Conservation (phyloP, 2,888 invertebrate species). For the Torymus auratus region DNA sequence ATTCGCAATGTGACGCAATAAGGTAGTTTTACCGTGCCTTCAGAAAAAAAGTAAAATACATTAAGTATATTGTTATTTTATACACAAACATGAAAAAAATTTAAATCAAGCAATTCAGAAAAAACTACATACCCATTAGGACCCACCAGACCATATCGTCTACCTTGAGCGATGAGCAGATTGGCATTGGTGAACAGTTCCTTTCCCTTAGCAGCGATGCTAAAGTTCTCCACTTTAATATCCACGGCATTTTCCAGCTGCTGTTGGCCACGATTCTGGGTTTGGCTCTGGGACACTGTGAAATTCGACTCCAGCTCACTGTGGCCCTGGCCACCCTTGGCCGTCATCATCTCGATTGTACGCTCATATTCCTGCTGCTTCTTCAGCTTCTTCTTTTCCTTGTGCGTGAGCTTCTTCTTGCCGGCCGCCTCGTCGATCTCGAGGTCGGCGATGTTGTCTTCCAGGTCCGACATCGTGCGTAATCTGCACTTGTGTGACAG, state of each 20-base stretch:
- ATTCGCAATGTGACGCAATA: conserved; percentile 93
- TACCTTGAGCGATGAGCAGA: conserved; percentile 93
- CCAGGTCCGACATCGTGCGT: conserved; percentile 61
- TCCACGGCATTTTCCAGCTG: conserved; percentile 93
- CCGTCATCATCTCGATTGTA: conserved; percentile 89
- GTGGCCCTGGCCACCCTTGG: conserved; percentile 92
- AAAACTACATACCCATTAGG: conserved; percentile 89
- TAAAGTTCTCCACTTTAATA: conserved; percentile 98
- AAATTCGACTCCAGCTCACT: conserved; percentile 95
- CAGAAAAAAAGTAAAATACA: not conserved
- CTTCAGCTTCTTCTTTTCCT: conserved; percentile 94
- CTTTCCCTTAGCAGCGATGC: conserved; percentile 97
- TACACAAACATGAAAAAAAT: not conserved
- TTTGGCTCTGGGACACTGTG: conserved; percentile 91
- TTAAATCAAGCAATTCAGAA: conserved; percentile 15
- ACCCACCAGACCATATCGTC: conserved; percentile 98
- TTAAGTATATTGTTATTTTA: not conserved
- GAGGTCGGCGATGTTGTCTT: conserved; percentile 68
- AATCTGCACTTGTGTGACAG: too few relatives aligned
- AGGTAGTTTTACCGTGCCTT: conserved; percentile 98
- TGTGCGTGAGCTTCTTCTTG: conserved; percentile 90
- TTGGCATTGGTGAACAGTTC: conserved; percentile 98
- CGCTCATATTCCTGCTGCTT: conserved; percentile 93
- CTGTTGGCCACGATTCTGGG: conserved; percentile 74
- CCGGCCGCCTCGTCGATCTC: conserved; percentile 73